Conservation (phyloP, 2,113 vertebrate species). For the Hippocampus zosterae region DNA sequence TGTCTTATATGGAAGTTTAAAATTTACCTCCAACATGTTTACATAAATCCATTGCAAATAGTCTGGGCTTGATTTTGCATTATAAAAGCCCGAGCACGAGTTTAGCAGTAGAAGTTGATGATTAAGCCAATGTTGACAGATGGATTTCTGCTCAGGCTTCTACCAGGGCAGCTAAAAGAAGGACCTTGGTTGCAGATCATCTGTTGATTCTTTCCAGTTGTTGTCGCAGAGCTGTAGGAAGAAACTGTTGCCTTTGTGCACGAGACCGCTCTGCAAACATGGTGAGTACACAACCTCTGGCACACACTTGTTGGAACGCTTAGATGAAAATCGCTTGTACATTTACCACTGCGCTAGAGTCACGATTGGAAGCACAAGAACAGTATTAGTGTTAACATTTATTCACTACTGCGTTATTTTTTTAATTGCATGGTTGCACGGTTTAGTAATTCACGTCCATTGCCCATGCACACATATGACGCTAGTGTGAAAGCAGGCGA, state of each 20-base stretch:
- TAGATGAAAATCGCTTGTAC: not conserved
- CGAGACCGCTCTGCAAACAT: slow-evolving; percentile 54
- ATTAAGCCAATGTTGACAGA: slow-evolving; percentile 39
- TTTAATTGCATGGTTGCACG: not conserved
- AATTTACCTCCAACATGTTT: slow-evolving; percentile 4
- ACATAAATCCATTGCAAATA: not conserved
- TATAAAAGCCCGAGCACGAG: slow-evolving; percentile 10
- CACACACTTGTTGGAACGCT: slow-evolving; percentile 29
- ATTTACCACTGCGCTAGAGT: not conserved
- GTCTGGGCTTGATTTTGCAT: not conserved
- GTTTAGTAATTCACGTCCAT: not conserved
- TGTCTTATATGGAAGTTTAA: not conserved
- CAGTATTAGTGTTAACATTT: not conserved
- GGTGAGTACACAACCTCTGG: slow-evolving; percentile 59
- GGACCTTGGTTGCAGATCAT: slow-evolving; percentile 36
- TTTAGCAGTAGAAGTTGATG: slow-evolving; percentile 38
- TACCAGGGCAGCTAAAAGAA: slow-evolving; percentile 53
- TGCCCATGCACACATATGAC: not conserved
- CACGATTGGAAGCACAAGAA: not conserved
- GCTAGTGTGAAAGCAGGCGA: not conserved
- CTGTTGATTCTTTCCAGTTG: slow-evolving; percentile 50
- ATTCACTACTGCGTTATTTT: slow-evolving; percentile 1
- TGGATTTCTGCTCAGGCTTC: slow-evolving; percentile 65
- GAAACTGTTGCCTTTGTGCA: slow-evolving; percentile 17
- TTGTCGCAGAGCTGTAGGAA: slow-evolving; percentile 30